These are phyloP conservation scores for Polylopha cassiicola DNA, from an alignment of 2,888 invertebrate genomes.

Conservation along the genomic window DNA sequence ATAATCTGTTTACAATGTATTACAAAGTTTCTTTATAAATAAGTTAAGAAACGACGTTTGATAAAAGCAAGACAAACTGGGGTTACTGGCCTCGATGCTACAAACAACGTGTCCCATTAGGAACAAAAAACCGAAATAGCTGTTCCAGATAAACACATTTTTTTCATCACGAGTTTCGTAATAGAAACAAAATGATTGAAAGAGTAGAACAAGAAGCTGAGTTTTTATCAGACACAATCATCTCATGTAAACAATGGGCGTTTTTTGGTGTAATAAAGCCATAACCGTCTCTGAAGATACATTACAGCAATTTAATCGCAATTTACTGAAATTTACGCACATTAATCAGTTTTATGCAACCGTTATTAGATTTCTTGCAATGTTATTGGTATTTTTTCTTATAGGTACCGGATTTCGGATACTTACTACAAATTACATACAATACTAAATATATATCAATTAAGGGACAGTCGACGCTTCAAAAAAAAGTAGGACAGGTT, in stretches of 20 bases:
- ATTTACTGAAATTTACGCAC: conserved; percentile 25
- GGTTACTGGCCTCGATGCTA: conserved; percentile 46
- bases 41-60: conserved; percentile 10
- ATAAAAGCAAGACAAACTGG: conserved; percentile 13
- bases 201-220: background rate
- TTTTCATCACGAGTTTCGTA: conserved; percentile 8
- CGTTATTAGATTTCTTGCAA: no score
- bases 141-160: conserved; percentile 32
- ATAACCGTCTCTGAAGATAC: conserved; percentile 1
- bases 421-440: no score
- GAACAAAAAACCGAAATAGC: conserved; percentile 41
- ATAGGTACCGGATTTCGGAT: no score
- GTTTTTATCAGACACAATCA: background rate
- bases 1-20: no score
- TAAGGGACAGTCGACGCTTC: conserved; percentile 7
- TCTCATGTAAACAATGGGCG: background rate
- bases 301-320: conserved; percentile 37
- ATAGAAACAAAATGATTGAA: conserved; percentile 10
- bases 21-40: conserved; percentile 1
- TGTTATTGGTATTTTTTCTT: no score
- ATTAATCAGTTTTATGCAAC: no score
- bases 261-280: background rate
- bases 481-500: conserved; percentile 8
- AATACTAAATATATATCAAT: no score
- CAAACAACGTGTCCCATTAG: conserved; percentile 45